Conservation (phyloP, 2,113 vertebrate genomes). For the Pungitius pungitius region DNA sequence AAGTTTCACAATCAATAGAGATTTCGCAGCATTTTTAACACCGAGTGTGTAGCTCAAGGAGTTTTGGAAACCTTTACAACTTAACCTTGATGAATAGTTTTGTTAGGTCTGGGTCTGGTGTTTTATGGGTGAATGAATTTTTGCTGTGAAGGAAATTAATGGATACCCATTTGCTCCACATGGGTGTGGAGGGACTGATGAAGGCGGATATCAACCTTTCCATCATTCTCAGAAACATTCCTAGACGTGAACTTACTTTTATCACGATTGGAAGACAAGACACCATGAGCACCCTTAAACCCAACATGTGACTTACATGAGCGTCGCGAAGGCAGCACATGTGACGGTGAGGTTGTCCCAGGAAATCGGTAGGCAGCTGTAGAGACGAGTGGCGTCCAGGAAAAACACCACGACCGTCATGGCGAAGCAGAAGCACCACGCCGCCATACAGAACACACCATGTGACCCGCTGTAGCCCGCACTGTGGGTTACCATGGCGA, state of each 20-base stretch:
- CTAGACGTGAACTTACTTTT: neutral
- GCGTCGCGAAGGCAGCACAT: conserved; percentile 87
- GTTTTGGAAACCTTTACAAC: too few species aligned
- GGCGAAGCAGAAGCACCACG: conserved; percentile 90
- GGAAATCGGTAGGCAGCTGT: conserved; percentile 87
- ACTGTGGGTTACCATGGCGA: conserved; percentile 89
- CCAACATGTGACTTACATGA: conserved; percentile 78
- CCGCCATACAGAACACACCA: conserved; percentile 90
- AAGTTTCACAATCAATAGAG: too few species aligned
- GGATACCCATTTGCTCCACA: neutral
- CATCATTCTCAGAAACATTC: neutral
- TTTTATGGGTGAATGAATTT: neutral
- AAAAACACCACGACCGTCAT: conserved; percentile 81
- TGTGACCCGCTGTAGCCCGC: conserved; percentile 86
- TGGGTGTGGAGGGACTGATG: neutral
- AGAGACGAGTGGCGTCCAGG: conserved; percentile 87
- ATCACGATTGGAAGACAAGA: neutral
- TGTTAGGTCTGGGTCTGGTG: neutral
- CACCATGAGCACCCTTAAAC: neutral
- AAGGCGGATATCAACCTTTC: neutral
- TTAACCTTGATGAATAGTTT: neutral
- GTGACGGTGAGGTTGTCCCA: conserved; percentile 96
- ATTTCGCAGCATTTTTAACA: too few species aligned
- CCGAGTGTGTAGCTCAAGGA: too few species aligned
- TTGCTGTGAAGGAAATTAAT: neutral